phyloP scores from a whole-genome alignment of 2,888 invertebrate species.

The Ommatoiulus sabulosus region DNA sequence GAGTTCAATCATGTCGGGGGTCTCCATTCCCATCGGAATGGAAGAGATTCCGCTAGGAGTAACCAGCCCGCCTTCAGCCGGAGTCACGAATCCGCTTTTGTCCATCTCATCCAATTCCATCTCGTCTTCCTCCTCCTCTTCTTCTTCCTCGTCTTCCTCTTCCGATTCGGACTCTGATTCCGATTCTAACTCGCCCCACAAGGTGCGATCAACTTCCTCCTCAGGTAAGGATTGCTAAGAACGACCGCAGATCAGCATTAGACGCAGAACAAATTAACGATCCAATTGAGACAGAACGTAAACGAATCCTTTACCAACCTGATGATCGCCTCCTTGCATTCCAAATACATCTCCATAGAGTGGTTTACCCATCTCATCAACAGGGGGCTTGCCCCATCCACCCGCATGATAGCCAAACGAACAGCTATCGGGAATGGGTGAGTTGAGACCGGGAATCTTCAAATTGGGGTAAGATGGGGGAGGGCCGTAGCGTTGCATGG shows the following conservation, averaged over 20 bases:
- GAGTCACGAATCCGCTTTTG: constrained; percentile 89
- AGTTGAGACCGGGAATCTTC: constrained; percentile 97
- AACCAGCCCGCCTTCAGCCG: constrained; percentile 86
- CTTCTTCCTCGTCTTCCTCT: constrained; percentile 74
- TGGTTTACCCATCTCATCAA: constrained; percentile 97
- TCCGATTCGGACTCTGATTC: constrained; percentile 83
- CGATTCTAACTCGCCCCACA: constrained; percentile 98
- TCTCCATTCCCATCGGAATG: constrained; percentile 95
- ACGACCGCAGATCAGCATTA: background rate
- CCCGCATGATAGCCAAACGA: constrained; percentile 99
- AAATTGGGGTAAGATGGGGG: constrained; percentile 99
- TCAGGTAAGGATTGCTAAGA: constrained; percentile 77
- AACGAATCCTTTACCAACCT: constrained; percentile 56
- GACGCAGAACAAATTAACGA: too few species aligned
- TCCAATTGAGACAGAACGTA: too few species aligned
- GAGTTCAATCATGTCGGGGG: constrained; percentile 98
- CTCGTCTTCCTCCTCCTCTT: constrained; percentile 71
- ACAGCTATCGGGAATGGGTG: constrained; percentile 96
- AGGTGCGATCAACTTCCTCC: constrained; percentile 89
- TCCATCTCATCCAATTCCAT: constrained; percentile 70
- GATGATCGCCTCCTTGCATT: constrained; percentile 68
- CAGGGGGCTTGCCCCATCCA: constrained; percentile 99
- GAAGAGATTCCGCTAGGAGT: constrained; percentile 94
- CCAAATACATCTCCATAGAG: constrained; percentile 99
- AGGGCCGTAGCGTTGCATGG: constrained; percentile 94